Conservation (phyloP, 2,113 vertebrate species). For the Cryptoleucopteryx plumbea region DNA sequence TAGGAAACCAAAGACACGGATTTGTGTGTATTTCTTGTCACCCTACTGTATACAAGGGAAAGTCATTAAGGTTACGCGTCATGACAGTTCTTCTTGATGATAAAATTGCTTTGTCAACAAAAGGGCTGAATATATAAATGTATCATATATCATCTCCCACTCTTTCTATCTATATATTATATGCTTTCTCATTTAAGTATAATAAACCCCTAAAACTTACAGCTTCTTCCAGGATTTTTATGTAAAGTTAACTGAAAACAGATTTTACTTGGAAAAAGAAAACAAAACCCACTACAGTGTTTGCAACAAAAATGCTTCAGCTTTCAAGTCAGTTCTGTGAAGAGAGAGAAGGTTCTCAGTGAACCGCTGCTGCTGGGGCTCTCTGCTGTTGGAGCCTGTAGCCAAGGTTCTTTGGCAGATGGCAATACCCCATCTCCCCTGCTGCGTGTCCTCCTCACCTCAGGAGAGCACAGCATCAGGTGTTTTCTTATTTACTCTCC, state of each 20-base stretch:
- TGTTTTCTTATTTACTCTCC: neutral
- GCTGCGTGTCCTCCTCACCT: neutral
- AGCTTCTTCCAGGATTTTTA: constrained; percentile 6
- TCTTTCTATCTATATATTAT: neutral
- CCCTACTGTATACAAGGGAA: neutral
- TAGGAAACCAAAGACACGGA: neutral
- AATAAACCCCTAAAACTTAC: constrained; percentile 21
- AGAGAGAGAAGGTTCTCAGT: neutral
- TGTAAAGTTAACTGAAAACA: constrained; percentile 28
- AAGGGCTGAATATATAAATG: neutral
- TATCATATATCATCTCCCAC: neutral
- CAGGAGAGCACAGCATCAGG: neutral
- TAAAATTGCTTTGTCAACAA: constrained; percentile 41
- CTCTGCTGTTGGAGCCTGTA: neutral
- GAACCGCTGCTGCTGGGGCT: neutral
- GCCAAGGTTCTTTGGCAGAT: neutral
- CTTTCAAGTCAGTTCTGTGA: neutral
- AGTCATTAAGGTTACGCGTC: neutral
- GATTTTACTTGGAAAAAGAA: constrained; percentile 11
- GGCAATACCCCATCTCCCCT: neutral
- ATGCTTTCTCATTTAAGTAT: neutral
- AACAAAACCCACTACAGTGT: neutral
- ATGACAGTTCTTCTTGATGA: neutral
- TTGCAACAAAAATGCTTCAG: neutral
- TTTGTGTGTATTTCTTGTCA: constrained; percentile 10